These are phyloP conservation scores for Sebastiscus tertius DNA, from an alignment of 2,797 vertebrate genomes.

Conservation along the genomic window DNA sequence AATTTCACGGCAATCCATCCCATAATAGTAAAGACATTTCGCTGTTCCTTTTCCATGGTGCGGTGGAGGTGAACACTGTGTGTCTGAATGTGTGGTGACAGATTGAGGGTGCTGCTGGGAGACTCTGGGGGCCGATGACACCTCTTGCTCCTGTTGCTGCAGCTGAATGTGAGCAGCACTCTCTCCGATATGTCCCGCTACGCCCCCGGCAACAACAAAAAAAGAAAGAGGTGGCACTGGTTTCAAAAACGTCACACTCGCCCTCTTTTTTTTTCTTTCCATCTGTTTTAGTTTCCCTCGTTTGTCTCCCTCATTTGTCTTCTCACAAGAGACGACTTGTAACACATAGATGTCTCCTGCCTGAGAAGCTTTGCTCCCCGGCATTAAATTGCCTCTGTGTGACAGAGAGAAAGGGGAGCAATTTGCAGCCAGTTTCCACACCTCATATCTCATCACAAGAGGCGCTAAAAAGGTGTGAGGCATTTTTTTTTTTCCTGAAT, in stretches of 20 bases:
- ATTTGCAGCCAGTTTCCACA: conserved; percentile 52
- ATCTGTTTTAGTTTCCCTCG: conserved; percentile 23
- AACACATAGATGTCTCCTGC: conserved; percentile 43
- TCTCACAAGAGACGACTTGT: conserved; percentile 25
- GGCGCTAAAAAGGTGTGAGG: conserved; percentile 19
- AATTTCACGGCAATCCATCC: not conserved
- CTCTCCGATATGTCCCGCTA: not conserved
- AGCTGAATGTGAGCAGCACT: conserved; percentile 18
- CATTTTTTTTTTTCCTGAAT: not conserved
- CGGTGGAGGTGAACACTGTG: not conserved
- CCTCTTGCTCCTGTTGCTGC: conserved; percentile 43
- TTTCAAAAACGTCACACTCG: conserved; percentile 15
- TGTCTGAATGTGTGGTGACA: conserved; percentile 47
- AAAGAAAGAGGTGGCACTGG: not conserved
- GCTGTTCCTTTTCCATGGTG: not conserved
- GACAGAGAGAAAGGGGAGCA: conserved; percentile 56
- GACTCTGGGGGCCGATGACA: conserved; percentile 24
- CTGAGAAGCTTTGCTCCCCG: conserved; percentile 35
- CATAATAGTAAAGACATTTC: not conserved
- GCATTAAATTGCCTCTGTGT: conserved; percentile 54
- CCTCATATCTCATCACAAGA: conserved; percentile 50
- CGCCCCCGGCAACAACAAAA: not conserved
- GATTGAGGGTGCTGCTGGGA: conserved; percentile 64
- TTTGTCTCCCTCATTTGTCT: conserved; percentile 57
- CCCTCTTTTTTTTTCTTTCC: conserved; percentile 22